Evolutionary conservation across 1,140 invertebrate genomes (phyloP), one percentile per base, ranked within the genome.

Genomic region (Drosophila tristis): DNA sequence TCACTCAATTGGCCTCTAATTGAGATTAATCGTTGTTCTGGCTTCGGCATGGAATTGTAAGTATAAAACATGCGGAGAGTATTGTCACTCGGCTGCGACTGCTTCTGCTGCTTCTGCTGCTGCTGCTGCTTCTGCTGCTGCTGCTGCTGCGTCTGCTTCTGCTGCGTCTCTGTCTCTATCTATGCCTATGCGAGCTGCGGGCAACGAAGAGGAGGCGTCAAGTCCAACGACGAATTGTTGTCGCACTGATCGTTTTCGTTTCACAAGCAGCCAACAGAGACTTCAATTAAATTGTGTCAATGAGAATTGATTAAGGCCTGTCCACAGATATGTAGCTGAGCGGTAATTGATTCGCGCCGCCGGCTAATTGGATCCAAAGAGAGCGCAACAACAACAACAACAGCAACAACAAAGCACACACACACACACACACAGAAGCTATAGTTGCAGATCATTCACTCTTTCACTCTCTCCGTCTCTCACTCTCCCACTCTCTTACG

Each of bases 241-340:
- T 63, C 65, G 42, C 62, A 39, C 45, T 64, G 63, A 62, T 65
- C 77, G 51, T 58, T 73, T 58, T 59, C 31, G 44, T 61, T 74
- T 78, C 31, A 31, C 75, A 70, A 61, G 51, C 74, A 45, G 31
- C 43, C 11, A 9, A 31, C 31, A 76, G 45, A 9, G 62, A 65
- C 64, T 47, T 43, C 82, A 87, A 87, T 87, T 89, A 68, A 87
- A 87, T 82, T 87, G 82, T 87, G 82, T 82, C 82, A 87, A 87
- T 87, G 78, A 75, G 75, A 63, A 78, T 89, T 87, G 82, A 87
- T 85, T 85, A 86, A 80, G 56, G 64, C 64, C 23, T 20, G 20
- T 1, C 67, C 48, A 70, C 64, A 49, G 77, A 85, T 85, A 86
- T 47, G 47, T 56, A 20, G 35, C 47, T 45, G 48, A 25, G 66